phyloP scores from a whole-genome alignment of 2,888 invertebrate species.

The Caenorhabditis sinica region DNA sequence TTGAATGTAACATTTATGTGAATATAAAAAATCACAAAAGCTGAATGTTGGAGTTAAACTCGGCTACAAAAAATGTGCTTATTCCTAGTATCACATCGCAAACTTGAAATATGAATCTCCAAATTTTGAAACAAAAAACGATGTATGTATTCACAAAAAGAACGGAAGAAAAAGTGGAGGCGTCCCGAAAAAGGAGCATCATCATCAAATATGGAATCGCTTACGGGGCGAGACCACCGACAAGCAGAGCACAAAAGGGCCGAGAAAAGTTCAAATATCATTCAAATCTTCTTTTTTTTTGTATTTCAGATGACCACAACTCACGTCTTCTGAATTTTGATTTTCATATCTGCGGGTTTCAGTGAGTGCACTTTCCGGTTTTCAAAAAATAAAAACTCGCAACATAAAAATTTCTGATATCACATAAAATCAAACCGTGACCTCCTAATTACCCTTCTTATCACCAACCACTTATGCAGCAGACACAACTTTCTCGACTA shows the following conservation, averaged over 20 bases:
- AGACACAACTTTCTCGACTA: slow-evolving; percentile 24
- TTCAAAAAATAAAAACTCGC: background rate
- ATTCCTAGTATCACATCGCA: no score
- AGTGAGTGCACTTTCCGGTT: background rate
- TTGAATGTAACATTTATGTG: no score
- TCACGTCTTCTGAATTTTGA: background rate
- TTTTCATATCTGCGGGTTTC: background rate
- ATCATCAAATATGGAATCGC: slow-evolving; percentile 19
- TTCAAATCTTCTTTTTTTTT: background rate
- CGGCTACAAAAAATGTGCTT: no score
- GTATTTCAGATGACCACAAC: no score
- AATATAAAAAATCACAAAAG: no score
- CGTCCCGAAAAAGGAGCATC: slow-evolving; percentile 8
- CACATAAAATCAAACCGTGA: slow-evolving; percentile 28
- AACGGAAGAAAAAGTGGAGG: slow-evolving; percentile 8
- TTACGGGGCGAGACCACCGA: slow-evolving; percentile 3
- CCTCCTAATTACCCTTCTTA: slow-evolving; percentile 45
- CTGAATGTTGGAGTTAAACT: no score
- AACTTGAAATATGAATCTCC: no score
- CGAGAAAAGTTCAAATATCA: slow-evolving; percentile 6
- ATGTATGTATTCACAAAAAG: background rate
- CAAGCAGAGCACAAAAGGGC: background rate
- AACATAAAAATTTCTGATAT: background rate
- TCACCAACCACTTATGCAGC: slow-evolving; percentile 2
- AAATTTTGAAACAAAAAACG: background rate